Conservation (phyloP, 2,888 invertebrate species). For the Buathra laborator region DNA sequence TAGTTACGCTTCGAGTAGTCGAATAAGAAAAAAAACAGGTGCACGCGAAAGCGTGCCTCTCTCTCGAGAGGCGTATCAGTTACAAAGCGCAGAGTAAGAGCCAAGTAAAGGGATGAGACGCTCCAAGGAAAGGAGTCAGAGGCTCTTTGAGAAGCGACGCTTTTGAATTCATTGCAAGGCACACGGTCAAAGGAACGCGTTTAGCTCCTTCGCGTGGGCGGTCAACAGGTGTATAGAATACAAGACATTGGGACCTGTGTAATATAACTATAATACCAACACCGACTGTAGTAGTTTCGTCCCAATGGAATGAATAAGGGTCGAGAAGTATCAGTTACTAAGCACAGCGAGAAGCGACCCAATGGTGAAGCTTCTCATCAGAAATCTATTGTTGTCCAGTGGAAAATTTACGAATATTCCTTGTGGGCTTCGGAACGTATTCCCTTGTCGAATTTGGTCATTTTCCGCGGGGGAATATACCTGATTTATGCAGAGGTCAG, state of each 20-base stretch:
- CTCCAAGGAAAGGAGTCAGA: not conserved
- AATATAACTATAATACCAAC: constrained; percentile 12
- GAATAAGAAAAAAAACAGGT: constrained; percentile 62
- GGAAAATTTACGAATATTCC: constrained; percentile 76
- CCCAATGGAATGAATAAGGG: constrained; percentile 14
- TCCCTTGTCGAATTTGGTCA: constrained; percentile 38
- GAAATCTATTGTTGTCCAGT: constrained; percentile 70
- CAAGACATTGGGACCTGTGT: not conserved
- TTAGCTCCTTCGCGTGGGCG: constrained; percentile 51
- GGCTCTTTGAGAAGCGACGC: not conserved
- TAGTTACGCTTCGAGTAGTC: constrained; percentile 36
- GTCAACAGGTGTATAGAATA: constrained; percentile 61
- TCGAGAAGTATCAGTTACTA: constrained; percentile 65
- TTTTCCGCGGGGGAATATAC: constrained; percentile 64
- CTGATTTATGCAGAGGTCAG: constrained; percentile 75
- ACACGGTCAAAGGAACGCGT: not conserved
- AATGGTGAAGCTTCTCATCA: constrained; percentile 62
- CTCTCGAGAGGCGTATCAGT: constrained; percentile 73
- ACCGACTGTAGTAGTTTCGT: constrained; percentile 39
- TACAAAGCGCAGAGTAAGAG: constrained; percentile 72
- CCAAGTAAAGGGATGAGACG: constrained; percentile 35
- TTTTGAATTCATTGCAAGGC: not conserved
- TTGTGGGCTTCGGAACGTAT: constrained; percentile 13
- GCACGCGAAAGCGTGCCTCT: constrained; percentile 32
- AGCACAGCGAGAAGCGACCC: constrained; percentile 48